phyloP scores from a whole-genome alignment of 1,140 invertebrate genomes.

The Drosophila albomicans region DNA sequence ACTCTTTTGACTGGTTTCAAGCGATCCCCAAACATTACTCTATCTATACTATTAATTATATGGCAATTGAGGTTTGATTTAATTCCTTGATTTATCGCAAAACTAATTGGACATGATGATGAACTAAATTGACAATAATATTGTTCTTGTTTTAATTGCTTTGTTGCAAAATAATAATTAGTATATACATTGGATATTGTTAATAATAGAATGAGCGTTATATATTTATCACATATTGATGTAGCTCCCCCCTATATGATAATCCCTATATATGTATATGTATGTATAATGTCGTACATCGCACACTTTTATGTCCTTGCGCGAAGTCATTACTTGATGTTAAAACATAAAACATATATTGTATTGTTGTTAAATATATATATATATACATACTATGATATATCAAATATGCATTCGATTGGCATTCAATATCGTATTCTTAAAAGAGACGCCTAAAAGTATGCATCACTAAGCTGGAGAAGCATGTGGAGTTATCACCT shows the following conservation, averaged over 20 bases:
- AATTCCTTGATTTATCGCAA: not conserved
- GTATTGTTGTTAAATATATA: conserved; percentile 46
- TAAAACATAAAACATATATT: conserved; percentile 25
- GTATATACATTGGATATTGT: conserved; percentile 25
- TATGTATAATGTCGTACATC: conserved; percentile 4
- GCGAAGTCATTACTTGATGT: conserved; percentile 31
- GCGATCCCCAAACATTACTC: not conserved
- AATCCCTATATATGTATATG: conserved; percentile 8
- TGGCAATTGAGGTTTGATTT: not conserved
- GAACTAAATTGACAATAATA: conserved; percentile 46
- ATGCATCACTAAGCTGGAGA: not conserved
- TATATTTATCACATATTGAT: conserved; percentile 18
- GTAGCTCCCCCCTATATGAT: not conserved
- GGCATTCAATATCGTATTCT: conserved; percentile 10
- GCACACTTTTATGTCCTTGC: not conserved
- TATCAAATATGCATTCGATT: conserved; percentile 24
- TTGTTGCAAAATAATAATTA: conserved; percentile 22
- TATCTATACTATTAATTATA: not conserved
- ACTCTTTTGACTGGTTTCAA: not conserved
- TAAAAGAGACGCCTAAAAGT: conserved; percentile 16
- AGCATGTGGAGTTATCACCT: not conserved
- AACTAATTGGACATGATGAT: conserved; percentile 1
- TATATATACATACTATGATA: not conserved
- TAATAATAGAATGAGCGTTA: conserved; percentile 8
- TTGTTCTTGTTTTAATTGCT: conserved; percentile 34